Base-by-base conservation (phyloP, 2,113 vertebrate genomes). In the Hepsetus odoe region DNA sequence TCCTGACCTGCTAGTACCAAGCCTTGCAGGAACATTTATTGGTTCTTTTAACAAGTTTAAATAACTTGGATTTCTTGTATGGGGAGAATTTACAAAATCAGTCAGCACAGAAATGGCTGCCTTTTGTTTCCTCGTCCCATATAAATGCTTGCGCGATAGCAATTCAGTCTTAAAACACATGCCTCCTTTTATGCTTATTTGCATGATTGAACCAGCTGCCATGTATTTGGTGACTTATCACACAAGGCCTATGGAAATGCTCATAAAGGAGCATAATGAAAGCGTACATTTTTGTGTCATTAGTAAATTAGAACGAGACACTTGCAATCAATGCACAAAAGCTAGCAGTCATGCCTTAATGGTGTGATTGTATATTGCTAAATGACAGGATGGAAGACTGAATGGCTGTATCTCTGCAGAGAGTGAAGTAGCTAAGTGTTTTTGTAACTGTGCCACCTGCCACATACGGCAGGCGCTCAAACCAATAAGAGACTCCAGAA, bases 231-330 rank as follows among this genome's bases (percentile, higher is more conserved):
- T 44, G 51, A 66, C 77, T 65, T 44, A 26, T 38, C 49, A 73
- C 49, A 44, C 56, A 33, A 73, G 32, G 28, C 8, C 46, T 65
- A n/a, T 44, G 61, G 72, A 79, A 40, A 42, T 65, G 24, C 65
- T 72, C 61, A 79, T 73, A 79, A 79, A 56, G 69, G 49, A 65
- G 66, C 59, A 32, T 79, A 72, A 79, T 73, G 58, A 73, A 61
- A 55, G 70, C 77, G 70, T 72, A 65, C 64, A 69, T 79, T 55
- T 53, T 72, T 65, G 59, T 79, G 77, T 79, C 70, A 73, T 65
- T 73, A 79, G 77, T 66, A 71, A 79, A 79, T 72, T 73, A 65
- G 61, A 73, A 62, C 5, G 20, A 73, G 77, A 66, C 77, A 79
- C 71, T 72, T 79, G 61, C 72, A 79, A 72, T 79, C 77, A 79